Evolutionary conservation across 2,888 invertebrate species (phyloP), one percentile per base, ranked within the genome.

Genomic region (Mythimna loreyi): DNA sequence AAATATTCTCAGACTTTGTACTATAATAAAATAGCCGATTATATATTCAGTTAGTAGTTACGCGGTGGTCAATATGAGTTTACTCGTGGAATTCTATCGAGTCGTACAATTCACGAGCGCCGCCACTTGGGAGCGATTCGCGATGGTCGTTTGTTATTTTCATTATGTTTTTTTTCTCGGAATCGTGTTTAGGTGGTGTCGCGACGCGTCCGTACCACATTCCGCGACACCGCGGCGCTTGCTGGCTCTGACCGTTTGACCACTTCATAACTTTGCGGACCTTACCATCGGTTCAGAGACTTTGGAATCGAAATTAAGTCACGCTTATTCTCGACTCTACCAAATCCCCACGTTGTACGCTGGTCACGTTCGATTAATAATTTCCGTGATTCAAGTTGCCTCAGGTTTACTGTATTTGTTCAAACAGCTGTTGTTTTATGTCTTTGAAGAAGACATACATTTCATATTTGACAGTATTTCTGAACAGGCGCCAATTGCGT

Each of bases 201-300:
- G 85, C 85, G 88, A 83, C 89, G 89, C 89, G 89, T 88, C 89
- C 87, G 87, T 88, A 88, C 92, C 91, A 88, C 94, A 94, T 94
- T 94, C 94, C 94, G 88, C 94, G 94, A 88, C 94, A 88, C 76
- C 78, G 86, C 85, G 95, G 93, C 94, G 94, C 91, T 89, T 83
- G 89, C 91, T 82, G 85, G 82, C 84, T 87, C 87, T 88, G 89
- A 91, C 90, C 90, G 89, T 88, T 88, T 90, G 90, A 90, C 89
- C 91, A 89, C 89, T 88, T 89, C 84, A 88, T 91, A 90, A 90
- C 85, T 88, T 81, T 85, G 81, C 43, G 66, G 83, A 78, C 81
- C 86, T 78, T 87, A 89, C 87, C 77, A 87, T 79, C 75, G 33
- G 53, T 47, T 62, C 52, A 40, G 43, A 55, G 49, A 72, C 47